A percentile compares a stretch with the other conserved stretches of the same genome.
These are phyloP conservation scores for Mythimna pallens DNA, from an alignment of 2,888 invertebrate genomes.

Conservation along the genomic window DNA sequence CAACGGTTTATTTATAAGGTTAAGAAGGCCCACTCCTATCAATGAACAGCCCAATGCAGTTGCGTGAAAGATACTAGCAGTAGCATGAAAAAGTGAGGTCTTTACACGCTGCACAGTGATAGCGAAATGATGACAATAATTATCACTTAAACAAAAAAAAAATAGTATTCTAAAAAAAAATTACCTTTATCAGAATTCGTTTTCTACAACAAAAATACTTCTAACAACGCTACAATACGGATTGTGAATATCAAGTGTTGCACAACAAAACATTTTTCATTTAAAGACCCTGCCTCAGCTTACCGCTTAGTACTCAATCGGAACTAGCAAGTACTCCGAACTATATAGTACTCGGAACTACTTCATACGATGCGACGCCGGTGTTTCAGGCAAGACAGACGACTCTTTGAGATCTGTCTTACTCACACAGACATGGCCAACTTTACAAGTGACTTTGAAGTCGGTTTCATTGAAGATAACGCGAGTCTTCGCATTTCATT, in stretches of 20 bases:
- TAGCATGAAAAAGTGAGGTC: too few species aligned
- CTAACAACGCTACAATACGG: neutral
- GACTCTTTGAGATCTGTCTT: conserved; percentile 2
- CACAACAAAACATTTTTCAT: neutral
- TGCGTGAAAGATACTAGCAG: too few species aligned
- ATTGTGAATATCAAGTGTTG: neutral
- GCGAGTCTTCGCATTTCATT: neutral
- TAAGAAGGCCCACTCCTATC: too few species aligned
- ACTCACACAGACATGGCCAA: neutral
- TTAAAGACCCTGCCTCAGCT: neutral
- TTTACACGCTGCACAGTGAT: too few species aligned
- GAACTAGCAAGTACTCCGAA: conserved; percentile 3
- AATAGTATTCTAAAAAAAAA: too few species aligned
- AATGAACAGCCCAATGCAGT: too few species aligned
- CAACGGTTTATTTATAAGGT: too few species aligned
- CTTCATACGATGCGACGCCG: conserved; percentile 4
- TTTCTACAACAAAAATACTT: neutral
- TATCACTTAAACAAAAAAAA: too few species aligned
- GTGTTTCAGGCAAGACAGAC: neutral
- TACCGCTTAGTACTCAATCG: neutral
- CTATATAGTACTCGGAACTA: neutral
- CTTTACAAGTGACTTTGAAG: conserved; percentile 18
- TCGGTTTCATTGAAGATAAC: conserved; percentile 6
- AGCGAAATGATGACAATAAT: too few species aligned
- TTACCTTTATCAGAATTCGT: neutral